Base-by-base conservation (phyloP, 2,888 invertebrate genomes). In the Cylloceria caligata region DNA sequence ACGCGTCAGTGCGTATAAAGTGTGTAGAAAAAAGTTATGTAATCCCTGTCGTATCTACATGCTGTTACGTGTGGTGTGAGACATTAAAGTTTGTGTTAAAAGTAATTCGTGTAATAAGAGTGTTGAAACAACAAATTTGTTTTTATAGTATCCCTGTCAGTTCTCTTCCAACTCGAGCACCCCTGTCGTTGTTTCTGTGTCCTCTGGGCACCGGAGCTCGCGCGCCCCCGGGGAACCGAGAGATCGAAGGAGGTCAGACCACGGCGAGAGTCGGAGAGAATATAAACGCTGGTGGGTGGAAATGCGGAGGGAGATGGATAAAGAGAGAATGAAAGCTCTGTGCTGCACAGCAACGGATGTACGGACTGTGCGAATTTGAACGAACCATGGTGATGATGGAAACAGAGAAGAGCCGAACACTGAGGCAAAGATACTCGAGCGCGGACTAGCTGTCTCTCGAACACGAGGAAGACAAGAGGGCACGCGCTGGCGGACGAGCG, bases 241-340 rank as follows among this genome's bases (percentile, higher is more conserved):
- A 24, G 42, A 30, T 60, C 36, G 65, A 67, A 47, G 13, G 55
- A 57, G 42, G 27, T 67, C 72, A 62, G 49, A 79, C 60, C 49
- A 27, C 39, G 49, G 49, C 27, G 13, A 19, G 30, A 34, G 60
- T 45, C 30, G 21, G 19, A 30, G 30, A 49, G 67, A n/a, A 47
- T 68, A 65, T 19, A 39, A 79, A 49, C 64, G 60, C 5, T 34
- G 24, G 39, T 3, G 27, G 52, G 4, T 19, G 3, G 4, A 42
- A 21, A 19, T 39, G 62, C 19, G n/a, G 42, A 9, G 55, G 42
- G 27, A 65, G 27, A 64, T 42, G 49, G 47, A 64, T 64, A 27
- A 52, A 81, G 60, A 60, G 49, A 67, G 60, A 67, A 62, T 62
- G 52, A 76, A 74, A 65, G 49, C 49, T 47, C 39, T 27, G 5